A percentile compares a stretch with the other conserved stretches of the same genome.
Evolutionary conservation across 30 jellyfish, hydroid and myxozoan species (phyloP).

Genomic region (Clytia hemisphaerica): DNA sequence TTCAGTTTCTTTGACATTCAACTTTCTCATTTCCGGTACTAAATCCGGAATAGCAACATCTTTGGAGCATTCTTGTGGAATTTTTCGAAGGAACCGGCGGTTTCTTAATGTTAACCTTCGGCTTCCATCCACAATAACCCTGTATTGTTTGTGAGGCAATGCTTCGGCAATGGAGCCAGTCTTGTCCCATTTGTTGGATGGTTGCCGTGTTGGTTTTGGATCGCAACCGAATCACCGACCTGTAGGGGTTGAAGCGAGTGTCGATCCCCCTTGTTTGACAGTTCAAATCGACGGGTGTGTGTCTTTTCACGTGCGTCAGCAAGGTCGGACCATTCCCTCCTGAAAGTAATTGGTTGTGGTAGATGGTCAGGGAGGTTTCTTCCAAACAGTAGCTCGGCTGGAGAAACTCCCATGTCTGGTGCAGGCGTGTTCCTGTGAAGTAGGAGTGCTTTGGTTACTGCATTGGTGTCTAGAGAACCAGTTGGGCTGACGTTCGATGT

Average conservation of each 20-base stretch:
- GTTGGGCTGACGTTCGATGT: neutral
- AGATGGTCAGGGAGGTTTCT: neutral
- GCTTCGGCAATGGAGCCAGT: slow-evolving; percentile 6
- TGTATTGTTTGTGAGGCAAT: too few species aligned
- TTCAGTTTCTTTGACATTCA: too few species aligned
- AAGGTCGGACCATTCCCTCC: neutral
- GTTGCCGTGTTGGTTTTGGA: slow-evolving; percentile 22
- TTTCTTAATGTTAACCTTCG: too few species aligned
- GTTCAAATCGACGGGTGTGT: neutral
- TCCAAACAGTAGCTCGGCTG: slow-evolving; percentile 6
- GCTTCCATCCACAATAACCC: too few species aligned
- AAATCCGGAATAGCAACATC: too few species aligned
- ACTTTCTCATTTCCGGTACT: too few species aligned
- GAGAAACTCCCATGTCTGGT: slow-evolving; percentile 4
- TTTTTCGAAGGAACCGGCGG: too few species aligned
- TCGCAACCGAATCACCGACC: slow-evolving; percentile 4
- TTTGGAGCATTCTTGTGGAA: too few species aligned
- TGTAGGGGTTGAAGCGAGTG: neutral
- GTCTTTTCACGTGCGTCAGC: slow-evolving; percentile 10
- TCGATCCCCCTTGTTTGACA: neutral
- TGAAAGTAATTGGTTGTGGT: neutral
- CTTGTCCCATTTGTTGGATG: slow-evolving; percentile 36
- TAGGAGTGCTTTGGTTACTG: slow-evolving; percentile 2
- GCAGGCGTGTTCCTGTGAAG: slow-evolving; percentile 12
- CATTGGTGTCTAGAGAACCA: neutral